Base-by-base conservation (phyloP, 1,140 invertebrate species). In the Drosophila teissieri region DNA sequence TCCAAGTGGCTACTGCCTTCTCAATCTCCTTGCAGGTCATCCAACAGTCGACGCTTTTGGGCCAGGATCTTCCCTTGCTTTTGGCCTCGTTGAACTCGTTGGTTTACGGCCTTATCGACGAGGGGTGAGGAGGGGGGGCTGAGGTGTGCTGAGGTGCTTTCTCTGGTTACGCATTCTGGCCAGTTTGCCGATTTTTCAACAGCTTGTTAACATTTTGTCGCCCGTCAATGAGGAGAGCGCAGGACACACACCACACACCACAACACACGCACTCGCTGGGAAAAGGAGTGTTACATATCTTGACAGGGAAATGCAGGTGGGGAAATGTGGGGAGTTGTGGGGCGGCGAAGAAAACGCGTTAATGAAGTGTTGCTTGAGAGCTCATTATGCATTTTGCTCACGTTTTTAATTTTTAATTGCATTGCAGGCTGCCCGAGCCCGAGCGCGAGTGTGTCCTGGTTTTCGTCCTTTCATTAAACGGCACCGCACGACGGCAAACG, bases 141-240 rank as follows among this genome's bases (percentile, higher is more conserved):
- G 34, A 27, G 12, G 3, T 49, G 19, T 36, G 46, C 34, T 51
- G 60, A 63, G 72, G 57, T 60, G 65, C 72, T 78, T 70, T 78
- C 77, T 52, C 62, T 70, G 73, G 76, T 70, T 65, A 73, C 64
- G 74, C 74, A 67, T 64, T 69, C 69, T 63, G 69, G 49, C 44
- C 79, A 83, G 83, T 88, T 88, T 82, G 83, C 58, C 79, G 65
- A 77, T 88, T 83, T 89, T 89, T 88, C 68, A 88, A 88, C 84
- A 89, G 84, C 84, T 80, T 88, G 83, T 88, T 88, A 88, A 88
- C 84, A 88, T 88, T 88, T 88, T 88, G 84, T 79, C 83, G 83
- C 75, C 76, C 80, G 80, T 88, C 83, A 82, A 79, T 82, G 78
- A 14, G 57, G 40, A 56, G 46, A 52, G 37, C 54, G 58, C 53